These are phyloP conservation scores for Sialis lutaria DNA, from an alignment of 2,888 invertebrate species.

Conservation along the genomic window DNA sequence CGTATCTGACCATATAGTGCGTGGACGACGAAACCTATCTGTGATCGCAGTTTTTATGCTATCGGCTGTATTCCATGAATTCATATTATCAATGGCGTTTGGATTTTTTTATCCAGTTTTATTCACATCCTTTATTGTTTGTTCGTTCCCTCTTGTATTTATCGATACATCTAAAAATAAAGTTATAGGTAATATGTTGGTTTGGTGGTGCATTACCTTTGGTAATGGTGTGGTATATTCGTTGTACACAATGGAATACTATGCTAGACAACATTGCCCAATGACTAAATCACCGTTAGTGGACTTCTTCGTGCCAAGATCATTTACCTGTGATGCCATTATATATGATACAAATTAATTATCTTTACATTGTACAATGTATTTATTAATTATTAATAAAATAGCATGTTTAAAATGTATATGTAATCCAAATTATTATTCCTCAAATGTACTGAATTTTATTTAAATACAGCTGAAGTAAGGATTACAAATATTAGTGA, in stretches of 20 bases:
- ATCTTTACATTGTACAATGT: too few relatives aligned
- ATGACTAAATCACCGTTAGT: conserved; percentile 22
- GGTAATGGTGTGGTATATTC: conserved; percentile 64
- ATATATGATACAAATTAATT: too few relatives aligned
- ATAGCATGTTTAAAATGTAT: too few relatives aligned
- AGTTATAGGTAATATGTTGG: conserved; percentile 54
- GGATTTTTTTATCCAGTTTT: conserved; percentile 80
- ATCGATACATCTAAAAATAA: conserved; percentile 27
- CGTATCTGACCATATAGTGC: conserved; percentile 25
- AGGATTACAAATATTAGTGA: too few relatives aligned
- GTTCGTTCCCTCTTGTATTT: conserved; percentile 40
- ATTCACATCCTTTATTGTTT: conserved; percentile 54
- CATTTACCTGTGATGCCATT: conserved; percentile 21
- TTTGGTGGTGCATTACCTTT: conserved; percentile 64
- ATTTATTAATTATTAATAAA: too few relatives aligned
- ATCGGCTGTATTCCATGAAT: conserved; percentile 80
- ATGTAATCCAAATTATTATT: too few relatives aligned
- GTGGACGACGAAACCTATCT: conserved; percentile 29
- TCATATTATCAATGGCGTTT: conserved; percentile 59
- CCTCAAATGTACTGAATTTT: too few relatives aligned
- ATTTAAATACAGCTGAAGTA: too few relatives aligned
- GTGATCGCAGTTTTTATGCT: conserved; percentile 53
- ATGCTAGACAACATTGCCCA: conserved; percentile 60
- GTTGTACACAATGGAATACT: conserved; percentile 74
- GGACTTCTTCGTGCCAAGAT: conserved; percentile 32